phyloP scores from a whole-genome alignment of 2,888 invertebrate genomes.

The Mantis religiosa region DNA sequence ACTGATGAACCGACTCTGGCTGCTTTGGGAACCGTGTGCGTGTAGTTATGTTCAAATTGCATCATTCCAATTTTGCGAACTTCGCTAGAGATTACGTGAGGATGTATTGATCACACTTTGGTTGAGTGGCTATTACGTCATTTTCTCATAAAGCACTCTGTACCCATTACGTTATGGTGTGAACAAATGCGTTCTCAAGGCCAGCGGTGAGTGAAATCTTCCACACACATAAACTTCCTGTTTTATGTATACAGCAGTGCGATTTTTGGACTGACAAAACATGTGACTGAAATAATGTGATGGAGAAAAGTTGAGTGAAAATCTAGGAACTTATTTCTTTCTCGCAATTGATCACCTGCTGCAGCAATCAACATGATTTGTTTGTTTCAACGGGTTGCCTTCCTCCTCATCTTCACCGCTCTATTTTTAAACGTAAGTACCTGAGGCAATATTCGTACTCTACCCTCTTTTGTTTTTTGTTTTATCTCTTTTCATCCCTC shows the following conservation, averaged over 20 bases:
- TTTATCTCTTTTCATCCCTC: no score
- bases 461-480: no score
- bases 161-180: neutral
- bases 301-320: neutral
- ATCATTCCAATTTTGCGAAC: no score
- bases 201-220: neutral
- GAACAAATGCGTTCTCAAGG: neutral
- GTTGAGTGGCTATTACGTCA: neutral
- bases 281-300: neutral
- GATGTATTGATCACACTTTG: neutral
- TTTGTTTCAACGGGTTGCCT: neutral
- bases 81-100: neutral
- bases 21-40: neutral
- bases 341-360: neutral
- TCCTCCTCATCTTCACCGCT: neutral
- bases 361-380: neutral
- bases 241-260: neutral
- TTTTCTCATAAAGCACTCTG: neutral
- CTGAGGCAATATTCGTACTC: neutral
- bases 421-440: neutral
- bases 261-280: neutral
- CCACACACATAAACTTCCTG: neutral
- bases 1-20: neutral
- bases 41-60: neutral
- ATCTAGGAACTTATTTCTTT: neutral